Evolutionary conservation across 37 sponge, comb jelly and placozoan species (phyloP), one percentile per base, ranked within the genome.

Genomic region (Halisarca cf. caerulea): DNA sequence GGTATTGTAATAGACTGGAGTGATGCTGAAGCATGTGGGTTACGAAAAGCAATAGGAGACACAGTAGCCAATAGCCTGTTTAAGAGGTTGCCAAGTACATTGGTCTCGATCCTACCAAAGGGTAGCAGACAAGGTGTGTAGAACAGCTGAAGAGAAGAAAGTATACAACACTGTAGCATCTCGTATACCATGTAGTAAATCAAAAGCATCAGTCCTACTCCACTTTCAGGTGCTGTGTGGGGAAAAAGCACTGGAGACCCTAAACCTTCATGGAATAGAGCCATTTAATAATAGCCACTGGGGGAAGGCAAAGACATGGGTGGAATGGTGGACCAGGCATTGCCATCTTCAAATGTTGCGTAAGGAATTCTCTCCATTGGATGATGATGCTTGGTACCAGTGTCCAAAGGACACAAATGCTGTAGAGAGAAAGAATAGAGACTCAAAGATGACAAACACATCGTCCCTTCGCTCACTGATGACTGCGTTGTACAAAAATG

Each of bases 1-100:
- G 57, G 57, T 11, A 21, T 66, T 11, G 69, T 66, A 66, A 9
- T 66, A n/a, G 69, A 66, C 27, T 66, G 69, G 69, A 66, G 69
- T 66, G 69, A 25, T 17, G 17, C 57, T 20, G 57, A 55, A 55
- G 17, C 17, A 55, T 11, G 17, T 20, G 57, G 57, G 17, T 20
- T 55, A 55, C 17, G 17, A 55, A 11, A 55, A 55, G 57, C 57
- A 55, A 55, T 55, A 20, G 57, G 57, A 11, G 17, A 55, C 17
- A 17, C 11, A 20, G 11, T 55, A 17, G 57, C 57, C 11, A 17
- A 17, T 11, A 11, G 17, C 11, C 17, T 55, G 57, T n/a, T 55
- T 55, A 55, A 55, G 17, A 17, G 57, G 57, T 55, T 55, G 57
- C 17, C 57, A 55, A 55, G 57, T 55, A 20, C 57, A 55, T 55